Conservation (phyloP, 2,797 vertebrate genomes). For the Pseudochromis fuscus region DNA sequence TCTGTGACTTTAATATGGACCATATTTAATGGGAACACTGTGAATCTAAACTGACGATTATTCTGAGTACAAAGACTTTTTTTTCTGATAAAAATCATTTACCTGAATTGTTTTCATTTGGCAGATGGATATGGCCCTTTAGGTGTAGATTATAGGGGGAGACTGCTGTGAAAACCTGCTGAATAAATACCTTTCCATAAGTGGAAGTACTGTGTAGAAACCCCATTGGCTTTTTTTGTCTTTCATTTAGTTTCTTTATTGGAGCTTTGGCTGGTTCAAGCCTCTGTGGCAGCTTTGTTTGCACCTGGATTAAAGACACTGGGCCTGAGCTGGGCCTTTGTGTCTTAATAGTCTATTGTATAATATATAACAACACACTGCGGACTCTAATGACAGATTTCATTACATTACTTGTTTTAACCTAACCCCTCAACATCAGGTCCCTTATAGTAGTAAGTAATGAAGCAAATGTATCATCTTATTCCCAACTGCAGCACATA, state of each 20-base stretch:
- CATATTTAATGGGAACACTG: too few species aligned
- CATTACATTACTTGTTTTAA: slow-evolving; percentile 4
- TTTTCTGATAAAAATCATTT: background rate
- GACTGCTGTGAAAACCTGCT: background rate
- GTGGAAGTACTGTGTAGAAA: background rate
- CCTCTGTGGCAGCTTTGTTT: background rate
- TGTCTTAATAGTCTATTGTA: slow-evolving; percentile 5
- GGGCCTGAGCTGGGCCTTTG: slow-evolving; percentile 3
- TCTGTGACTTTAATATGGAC: too few species aligned
- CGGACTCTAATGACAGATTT: background rate
- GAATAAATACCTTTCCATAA: background rate
- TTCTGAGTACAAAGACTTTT: too few species aligned
- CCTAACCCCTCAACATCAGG: background rate
- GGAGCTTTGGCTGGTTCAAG: slow-evolving; percentile 8
- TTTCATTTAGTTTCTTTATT: background rate
- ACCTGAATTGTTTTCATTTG: background rate
- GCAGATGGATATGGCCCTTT: background rate
- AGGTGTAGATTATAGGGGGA: background rate
- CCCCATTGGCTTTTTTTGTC: background rate
- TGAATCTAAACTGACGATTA: too few species aligned
- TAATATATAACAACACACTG: slow-evolving; percentile 8
- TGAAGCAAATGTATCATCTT: background rate
- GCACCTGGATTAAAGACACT: slow-evolving; percentile 15
- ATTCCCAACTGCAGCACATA: background rate
- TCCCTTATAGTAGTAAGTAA: background rate